phyloP scores from a whole-genome alignment of 2,797 vertebrate genomes.

The Sparidentex hasta region DNA sequence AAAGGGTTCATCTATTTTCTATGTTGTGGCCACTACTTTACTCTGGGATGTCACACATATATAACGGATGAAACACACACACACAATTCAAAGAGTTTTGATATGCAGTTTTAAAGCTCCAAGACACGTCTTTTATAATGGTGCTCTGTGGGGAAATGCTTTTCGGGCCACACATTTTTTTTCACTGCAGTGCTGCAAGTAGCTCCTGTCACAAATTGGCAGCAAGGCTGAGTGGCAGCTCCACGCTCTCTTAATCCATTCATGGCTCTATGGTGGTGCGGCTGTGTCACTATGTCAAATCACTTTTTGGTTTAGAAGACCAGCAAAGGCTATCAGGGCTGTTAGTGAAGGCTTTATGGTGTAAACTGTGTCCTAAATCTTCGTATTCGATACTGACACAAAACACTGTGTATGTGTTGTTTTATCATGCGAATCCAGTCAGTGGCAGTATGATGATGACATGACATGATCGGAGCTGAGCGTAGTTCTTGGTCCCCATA shows the following conservation, averaged over 20 bases:
- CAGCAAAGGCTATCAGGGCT: not conserved
- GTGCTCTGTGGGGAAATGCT: not conserved
- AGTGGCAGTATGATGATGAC: not conserved
- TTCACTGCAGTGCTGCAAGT: not conserved
- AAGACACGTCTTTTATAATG: not conserved
- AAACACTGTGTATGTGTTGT: not conserved
- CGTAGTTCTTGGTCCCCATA: not conserved
- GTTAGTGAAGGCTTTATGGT: not conserved
- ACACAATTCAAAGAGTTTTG: not conserved
- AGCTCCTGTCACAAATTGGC: not conserved
- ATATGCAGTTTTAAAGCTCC: not conserved
- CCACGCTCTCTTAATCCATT: not conserved
- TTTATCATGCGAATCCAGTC: not conserved
- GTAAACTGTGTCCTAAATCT: not conserved
- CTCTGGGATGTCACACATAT: not conserved
- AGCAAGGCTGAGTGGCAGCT: not conserved
- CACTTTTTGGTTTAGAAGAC: not conserved
- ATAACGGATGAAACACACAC: not conserved
- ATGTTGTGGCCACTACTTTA: not conserved
- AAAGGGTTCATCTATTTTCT: not conserved
- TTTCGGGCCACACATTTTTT: not conserved
- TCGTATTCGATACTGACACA: not conserved
- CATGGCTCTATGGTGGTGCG: not conserved
- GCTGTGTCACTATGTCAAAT: not conserved
- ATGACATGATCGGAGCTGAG: not conserved